Conservation (phyloP, 2,113 vertebrate genomes). For the Ciconia boyciana region DNA sequence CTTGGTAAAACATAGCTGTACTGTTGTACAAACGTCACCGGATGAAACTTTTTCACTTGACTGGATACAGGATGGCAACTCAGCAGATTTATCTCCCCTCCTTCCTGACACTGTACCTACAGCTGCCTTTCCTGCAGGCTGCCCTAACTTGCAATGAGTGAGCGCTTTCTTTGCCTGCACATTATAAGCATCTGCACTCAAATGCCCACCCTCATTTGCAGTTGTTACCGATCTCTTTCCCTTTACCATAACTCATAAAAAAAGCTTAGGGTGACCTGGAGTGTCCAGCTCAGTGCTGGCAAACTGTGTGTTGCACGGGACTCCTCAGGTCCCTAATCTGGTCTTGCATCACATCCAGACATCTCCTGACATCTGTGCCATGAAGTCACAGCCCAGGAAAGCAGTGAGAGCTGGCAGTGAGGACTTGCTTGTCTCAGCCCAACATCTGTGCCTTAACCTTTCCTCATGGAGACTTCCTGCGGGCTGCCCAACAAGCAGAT, state of each 20-base stretch:
- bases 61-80: not conserved
- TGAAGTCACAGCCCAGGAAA: not conserved
- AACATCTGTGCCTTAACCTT: conserved; percentile 36
- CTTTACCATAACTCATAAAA: not conserved
- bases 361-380: not conserved
- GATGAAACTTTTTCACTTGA: not conserved
- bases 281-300: not conserved
- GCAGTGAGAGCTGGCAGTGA: not conserved
- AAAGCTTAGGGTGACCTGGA: not conserved
- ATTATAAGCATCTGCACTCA: not conserved
- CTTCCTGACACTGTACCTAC: not conserved
- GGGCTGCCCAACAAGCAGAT: not conserved
- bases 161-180: not conserved
- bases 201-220: not conserved
- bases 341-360: not conserved
- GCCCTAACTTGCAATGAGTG: not conserved
- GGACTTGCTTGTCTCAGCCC: not conserved
- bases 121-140: conserved; percentile 3
- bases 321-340: not conserved
- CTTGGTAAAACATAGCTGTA: not conserved
- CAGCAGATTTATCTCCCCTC: not conserved
- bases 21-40: not conserved
- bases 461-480: not conserved
- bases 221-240: not conserved
- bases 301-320: not conserved